Base-by-base conservation (phyloP, 2,113 vertebrate genomes). In the Neomonachus schauinslandi region DNA sequence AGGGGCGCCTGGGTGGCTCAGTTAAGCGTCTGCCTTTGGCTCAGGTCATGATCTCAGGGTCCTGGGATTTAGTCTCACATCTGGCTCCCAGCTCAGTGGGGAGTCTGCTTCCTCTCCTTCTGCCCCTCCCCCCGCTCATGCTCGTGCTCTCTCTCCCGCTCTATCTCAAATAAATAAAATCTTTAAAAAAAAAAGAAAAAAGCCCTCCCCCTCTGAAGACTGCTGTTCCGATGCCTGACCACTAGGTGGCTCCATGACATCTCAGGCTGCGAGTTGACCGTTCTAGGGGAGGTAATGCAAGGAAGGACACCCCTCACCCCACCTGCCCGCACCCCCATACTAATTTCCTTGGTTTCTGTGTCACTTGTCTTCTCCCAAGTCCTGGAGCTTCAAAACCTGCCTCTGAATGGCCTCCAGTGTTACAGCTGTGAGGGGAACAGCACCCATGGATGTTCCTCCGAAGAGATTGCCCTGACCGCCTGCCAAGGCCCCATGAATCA, bases 401-500 rank as follows among this genome's bases (percentile, higher is more conserved):
- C 97, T 0, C 90, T 9, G 11, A 98, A 98, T 2, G 97, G 81
- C 4, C 0, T 96, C 11, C 96, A 89, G 84, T 98, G 97, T 89
- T 88, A 97, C 36, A 97, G 97, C 97, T 98, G 92, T 72, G 92
- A 98, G 90, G 96, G 97, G 16, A 97, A 97, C 80, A 55, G 96
- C 79, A 92, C 97, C 59, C 80, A 91, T 0, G 96, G 69, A 5
- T 98, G 98, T 19, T 98, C 97, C 33, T 4, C 55, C 0, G 49
- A 90, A 2, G 69, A 98, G 46, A 51, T n/a, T 2, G 26, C 90
- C 63, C 92, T 98, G 65, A 81, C 26, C 1, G 22, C 77, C 90
- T 98, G 98, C 72, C 89, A 65, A 13, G 97, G 98, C 15, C 97
- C 97, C 53, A 98, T 98, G 98, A 65, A 81, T 51, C 96, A 57